Conservation (phyloP, 2,888 invertebrate genomes). For the Trichacis sp. region DNA sequence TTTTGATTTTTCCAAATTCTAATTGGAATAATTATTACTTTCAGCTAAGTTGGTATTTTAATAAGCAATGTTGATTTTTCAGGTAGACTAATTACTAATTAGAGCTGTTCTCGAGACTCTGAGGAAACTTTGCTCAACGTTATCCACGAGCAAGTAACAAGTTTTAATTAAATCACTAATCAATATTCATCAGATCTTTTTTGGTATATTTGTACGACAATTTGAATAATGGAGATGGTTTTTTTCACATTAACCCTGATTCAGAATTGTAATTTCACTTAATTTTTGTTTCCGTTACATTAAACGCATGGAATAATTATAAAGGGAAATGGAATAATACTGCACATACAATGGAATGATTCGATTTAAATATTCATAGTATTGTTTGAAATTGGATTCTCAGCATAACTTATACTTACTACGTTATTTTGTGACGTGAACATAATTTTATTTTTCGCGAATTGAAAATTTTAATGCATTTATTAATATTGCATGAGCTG, state of each 20-base stretch:
- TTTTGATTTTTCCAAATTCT: too few relatives aligned
- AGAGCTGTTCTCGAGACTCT: neutral
- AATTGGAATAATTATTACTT: too few relatives aligned
- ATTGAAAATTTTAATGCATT: too few relatives aligned
- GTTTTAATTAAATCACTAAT: constrained; percentile 1
- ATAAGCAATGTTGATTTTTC: too few relatives aligned
- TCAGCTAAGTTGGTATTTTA: too few relatives aligned
- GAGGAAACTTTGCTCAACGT: neutral
- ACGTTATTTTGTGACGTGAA: too few relatives aligned
- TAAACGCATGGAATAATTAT: neutral
- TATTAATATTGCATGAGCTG: too few relatives aligned
- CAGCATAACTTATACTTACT: neutral
- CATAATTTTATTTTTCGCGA: too few relatives aligned
- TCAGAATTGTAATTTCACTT: neutral
- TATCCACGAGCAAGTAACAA: neutral
- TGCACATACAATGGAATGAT: neutral
- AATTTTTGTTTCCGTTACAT: neutral
- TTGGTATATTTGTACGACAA: neutral
- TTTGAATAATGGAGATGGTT: neutral
- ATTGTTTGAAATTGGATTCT: neutral
- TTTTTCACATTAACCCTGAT: neutral
- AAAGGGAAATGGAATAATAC: neutral
- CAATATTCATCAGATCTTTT: neutral
- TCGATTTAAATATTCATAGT: neutral
- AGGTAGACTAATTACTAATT: neutral